These are phyloP conservation scores for Ispidina lecontei DNA, from an alignment of 2,797 vertebrate species.

Conservation along the genomic window DNA sequence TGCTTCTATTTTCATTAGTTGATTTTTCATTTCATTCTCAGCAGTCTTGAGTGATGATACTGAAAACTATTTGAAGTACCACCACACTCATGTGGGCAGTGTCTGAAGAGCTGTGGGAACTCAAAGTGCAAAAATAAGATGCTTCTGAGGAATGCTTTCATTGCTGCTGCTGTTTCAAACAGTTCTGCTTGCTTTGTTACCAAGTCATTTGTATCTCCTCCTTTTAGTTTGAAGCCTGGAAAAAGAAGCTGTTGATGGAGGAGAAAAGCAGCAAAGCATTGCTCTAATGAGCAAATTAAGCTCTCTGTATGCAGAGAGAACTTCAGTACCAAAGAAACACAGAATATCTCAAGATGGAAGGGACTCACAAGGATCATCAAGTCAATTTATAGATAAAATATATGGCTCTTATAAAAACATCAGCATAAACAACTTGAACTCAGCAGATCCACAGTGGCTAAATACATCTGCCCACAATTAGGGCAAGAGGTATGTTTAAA, in stretches of 20 bases:
- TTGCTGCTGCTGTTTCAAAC: background rate
- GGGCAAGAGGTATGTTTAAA: background rate
- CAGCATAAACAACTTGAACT: background rate
- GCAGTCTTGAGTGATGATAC: background rate
- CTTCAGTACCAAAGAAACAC: background rate
- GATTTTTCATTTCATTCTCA: background rate
- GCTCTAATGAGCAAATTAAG: background rate
- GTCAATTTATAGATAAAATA: background rate
- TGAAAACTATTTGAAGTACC: background rate
- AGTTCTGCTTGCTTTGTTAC: background rate
- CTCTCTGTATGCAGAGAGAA: background rate
- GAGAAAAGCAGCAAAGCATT: background rate
- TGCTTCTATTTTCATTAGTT: background rate
- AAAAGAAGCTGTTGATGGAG: background rate
- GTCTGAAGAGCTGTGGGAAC: background rate
- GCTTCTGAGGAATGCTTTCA: background rate
- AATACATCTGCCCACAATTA: background rate
- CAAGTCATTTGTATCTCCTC: background rate
- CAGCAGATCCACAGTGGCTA: too few species aligned
- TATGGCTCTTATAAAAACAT: background rate
- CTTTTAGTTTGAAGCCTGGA: background rate
- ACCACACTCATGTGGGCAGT: background rate
- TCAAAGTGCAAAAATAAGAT: background rate
- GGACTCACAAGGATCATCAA: background rate
- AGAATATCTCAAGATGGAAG: background rate